phyloP scores from a whole-genome alignment of 2,888 invertebrate species.

The Dolomedes plantarius region DNA sequence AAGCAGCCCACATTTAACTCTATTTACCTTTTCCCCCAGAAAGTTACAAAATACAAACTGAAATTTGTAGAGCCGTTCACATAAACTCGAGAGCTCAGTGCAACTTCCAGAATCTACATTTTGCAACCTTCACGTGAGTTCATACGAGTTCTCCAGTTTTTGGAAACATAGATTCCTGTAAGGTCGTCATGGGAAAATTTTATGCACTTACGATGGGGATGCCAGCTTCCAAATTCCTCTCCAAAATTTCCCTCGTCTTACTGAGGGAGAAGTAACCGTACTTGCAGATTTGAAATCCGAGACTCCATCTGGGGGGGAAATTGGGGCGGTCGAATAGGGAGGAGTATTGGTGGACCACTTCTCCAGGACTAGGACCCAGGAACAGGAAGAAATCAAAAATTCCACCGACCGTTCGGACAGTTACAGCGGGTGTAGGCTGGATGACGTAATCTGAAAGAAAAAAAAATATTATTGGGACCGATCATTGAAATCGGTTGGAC shows the following conservation, averaged over 20 bases:
- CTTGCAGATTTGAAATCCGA: slow-evolving; percentile 80
- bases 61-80: too few species aligned
- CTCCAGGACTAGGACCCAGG: slow-evolving; percentile 79
- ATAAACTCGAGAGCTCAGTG: too few species aligned
- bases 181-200: too few species aligned
- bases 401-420: slow-evolving; percentile 81
- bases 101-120: too few species aligned
- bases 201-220: slow-evolving; percentile 83
- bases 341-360: slow-evolving; percentile 78
- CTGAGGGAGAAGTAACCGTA: slow-evolving; percentile 82
- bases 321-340: slow-evolving; percentile 75
- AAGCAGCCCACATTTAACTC: too few species aligned
- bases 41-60: too few species aligned
- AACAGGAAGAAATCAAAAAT: slow-evolving; percentile 79
- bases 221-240: slow-evolving; percentile 83
- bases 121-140: too few species aligned
- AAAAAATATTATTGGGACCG: too few species aligned
- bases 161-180: too few species aligned
- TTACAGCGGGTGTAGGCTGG: slow-evolving; percentile 79
- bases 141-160: too few species aligned
- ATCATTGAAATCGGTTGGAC: too few species aligned
- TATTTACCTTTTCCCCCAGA: too few species aligned
- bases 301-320: slow-evolving; percentile 78
- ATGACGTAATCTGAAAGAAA: slow-evolving; percentile 79
- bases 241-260: slow-evolving; percentile 82